Evolutionary conservation across 2,797 vertebrate genomes (phyloP).

Genomic region (Bucorvus abyssinicus): DNA sequence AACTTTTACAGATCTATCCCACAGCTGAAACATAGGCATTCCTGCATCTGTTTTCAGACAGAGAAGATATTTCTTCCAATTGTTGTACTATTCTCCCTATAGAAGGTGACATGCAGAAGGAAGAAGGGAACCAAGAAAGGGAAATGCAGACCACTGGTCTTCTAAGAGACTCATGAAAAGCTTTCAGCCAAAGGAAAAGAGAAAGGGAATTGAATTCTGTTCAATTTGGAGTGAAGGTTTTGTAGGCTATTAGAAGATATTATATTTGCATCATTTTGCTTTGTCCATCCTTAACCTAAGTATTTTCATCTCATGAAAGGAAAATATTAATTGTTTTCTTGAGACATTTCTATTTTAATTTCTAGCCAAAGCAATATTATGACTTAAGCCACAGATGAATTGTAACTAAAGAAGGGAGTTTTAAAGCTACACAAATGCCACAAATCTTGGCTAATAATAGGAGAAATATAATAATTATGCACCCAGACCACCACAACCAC

Average conservation of each 20-base stretch:
- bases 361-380: not conserved
- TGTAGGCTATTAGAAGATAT: not conserved
- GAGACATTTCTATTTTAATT: not conserved
- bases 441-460: slow-evolving; percentile 9
- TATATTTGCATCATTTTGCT: not conserved
- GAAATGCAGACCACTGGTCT: not conserved
- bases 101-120: not conserved
- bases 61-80: not conserved
- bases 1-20: not conserved
- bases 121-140: not conserved
- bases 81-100: not conserved
- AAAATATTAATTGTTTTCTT: slow-evolving; percentile 12
- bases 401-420: not conserved
- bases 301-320: not conserved
- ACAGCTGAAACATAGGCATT: not conserved
- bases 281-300: not conserved
- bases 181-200: not conserved
- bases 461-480: not conserved
- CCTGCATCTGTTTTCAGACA: not conserved
- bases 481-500: not conserved
- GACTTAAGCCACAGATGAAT: not conserved
- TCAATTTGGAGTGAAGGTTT: not conserved
- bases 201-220: not conserved
- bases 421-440: not conserved
- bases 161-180: not conserved